Percentiles rank a stretch among this genome's conserved stretches.
Conservation (phyloP, 2,113 vertebrate species). For the Ceratotherium simum region DNA sequence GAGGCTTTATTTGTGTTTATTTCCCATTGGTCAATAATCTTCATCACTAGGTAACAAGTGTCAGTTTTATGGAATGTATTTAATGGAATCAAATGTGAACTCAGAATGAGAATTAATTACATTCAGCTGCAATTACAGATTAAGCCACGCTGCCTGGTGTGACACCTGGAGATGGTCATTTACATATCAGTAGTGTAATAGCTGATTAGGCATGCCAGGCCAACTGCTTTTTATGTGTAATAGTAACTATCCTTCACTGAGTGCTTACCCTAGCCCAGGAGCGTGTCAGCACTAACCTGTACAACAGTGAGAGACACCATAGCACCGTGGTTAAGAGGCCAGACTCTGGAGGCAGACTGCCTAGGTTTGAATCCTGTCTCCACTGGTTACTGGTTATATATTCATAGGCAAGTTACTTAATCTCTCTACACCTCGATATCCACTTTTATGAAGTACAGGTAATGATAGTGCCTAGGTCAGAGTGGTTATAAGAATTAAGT, state of each 20-base stretch:
- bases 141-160: background rate
- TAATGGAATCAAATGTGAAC: constrained; percentile 33
- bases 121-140: background rate
- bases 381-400: background rate
- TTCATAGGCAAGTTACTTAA: background rate
- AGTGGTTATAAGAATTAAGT: background rate
- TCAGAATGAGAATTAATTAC: constrained; percentile 14
- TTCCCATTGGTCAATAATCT: background rate
- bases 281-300: background rate
- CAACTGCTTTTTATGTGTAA: background rate
- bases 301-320: accelerated
- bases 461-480: background rate
- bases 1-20: background rate
- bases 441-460: background rate
- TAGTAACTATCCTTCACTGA: background rate
- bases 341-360: background rate
- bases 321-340: background rate
- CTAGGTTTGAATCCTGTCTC: background rate
- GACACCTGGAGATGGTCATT: background rate
- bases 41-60: background rate
- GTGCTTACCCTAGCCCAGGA: background rate
- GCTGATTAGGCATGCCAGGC: background rate
- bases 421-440: background rate
- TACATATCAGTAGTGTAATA: background rate
- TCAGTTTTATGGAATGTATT: background rate